Evolutionary conservation across 2,888 invertebrate genomes (phyloP).

Genomic region (Trimorus sp.): DNA sequence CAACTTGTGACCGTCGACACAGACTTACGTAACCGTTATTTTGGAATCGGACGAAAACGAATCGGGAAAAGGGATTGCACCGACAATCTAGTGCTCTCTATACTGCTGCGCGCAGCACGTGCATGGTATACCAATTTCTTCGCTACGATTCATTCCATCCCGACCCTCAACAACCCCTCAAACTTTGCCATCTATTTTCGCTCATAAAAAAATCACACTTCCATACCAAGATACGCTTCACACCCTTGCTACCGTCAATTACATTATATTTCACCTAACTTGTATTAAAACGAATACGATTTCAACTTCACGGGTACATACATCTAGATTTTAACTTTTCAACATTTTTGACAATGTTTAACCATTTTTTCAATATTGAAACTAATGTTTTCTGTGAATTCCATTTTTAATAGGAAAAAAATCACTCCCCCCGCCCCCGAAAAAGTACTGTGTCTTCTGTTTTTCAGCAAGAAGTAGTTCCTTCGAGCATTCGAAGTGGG

Average conservation of each 20-base stretch:
- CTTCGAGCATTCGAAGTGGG: too few relatives aligned
- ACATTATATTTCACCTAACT: conserved; percentile 31
- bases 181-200: conserved; percentile 31
- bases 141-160: conserved; percentile 25
- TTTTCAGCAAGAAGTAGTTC: too few relatives aligned
- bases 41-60: conserved; percentile 53
- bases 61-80: conserved; percentile 61
- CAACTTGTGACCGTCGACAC: conserved; percentile 64
- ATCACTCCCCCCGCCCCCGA: too few relatives aligned
- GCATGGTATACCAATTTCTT: conserved; percentile 60
- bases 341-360: too few relatives aligned
- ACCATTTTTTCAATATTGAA: too few relatives aligned
- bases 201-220: conserved; percentile 60
- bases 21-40: conserved; percentile 56
- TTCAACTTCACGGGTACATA: too few relatives aligned
- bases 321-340: too few relatives aligned
- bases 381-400: too few relatives aligned
- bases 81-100: conserved; percentile 16
- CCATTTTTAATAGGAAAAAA: too few relatives aligned
- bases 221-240: conserved; percentile 43
- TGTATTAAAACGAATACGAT: background rate
- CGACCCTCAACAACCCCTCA: conserved; percentile 14
- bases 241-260: conserved; percentile 25
- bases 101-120: too few relatives aligned
- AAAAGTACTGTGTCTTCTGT: too few relatives aligned